These are phyloP conservation scores for Chanos chanos DNA, from an alignment of 2,797 vertebrate species.

Conservation along the genomic window DNA sequence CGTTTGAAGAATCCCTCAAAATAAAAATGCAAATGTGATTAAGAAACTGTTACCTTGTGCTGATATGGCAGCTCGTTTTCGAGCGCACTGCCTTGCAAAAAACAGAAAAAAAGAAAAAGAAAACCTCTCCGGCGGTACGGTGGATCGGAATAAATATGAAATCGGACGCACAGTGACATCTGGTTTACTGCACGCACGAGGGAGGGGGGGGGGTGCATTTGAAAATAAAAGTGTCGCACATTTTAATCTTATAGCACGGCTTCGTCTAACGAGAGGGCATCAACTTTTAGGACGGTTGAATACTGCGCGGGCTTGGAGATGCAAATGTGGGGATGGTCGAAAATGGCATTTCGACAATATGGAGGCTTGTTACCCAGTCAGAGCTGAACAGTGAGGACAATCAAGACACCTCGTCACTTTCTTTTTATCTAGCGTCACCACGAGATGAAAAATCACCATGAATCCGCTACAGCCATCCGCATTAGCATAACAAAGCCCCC, in stretches of 20 bases:
- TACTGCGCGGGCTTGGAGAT: slow-evolving; percentile 64
- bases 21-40: slow-evolving; percentile 84
- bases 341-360: slow-evolving; percentile 91
- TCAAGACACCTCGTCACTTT: slow-evolving; percentile 96
- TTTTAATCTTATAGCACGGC: slow-evolving; percentile 69
- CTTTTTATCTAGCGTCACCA: slow-evolving; percentile 95
- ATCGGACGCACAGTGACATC: slow-evolving; percentile 21
- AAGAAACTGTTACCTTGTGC: slow-evolving; percentile 77
- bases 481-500: slow-evolving; percentile 99
- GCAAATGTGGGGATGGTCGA: slow-evolving; percentile 87
- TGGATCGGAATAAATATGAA: slow-evolving; percentile 34
- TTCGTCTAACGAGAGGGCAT: slow-evolving; percentile 71
- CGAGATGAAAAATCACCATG: slow-evolving; percentile 96
- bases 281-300: slow-evolving; percentile 67
- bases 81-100: slow-evolving; percentile 14
- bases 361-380: slow-evolving; percentile 95
- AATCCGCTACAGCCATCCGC: slow-evolving; percentile 94
- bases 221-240: slow-evolving; percentile 66
- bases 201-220: slow-evolving; percentile 30
- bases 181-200: slow-evolving; percentile 24
- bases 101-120: too few species aligned
- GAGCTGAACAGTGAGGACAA: slow-evolving; percentile 95
- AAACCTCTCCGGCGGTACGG: slow-evolving; percentile 6
- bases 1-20: slow-evolving; percentile 79
- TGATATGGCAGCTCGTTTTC: slow-evolving; percentile 77